These are phyloP conservation scores for Panurus biarmicus DNA, from an alignment of 2,113 vertebrate species.

Conservation along the genomic window DNA sequence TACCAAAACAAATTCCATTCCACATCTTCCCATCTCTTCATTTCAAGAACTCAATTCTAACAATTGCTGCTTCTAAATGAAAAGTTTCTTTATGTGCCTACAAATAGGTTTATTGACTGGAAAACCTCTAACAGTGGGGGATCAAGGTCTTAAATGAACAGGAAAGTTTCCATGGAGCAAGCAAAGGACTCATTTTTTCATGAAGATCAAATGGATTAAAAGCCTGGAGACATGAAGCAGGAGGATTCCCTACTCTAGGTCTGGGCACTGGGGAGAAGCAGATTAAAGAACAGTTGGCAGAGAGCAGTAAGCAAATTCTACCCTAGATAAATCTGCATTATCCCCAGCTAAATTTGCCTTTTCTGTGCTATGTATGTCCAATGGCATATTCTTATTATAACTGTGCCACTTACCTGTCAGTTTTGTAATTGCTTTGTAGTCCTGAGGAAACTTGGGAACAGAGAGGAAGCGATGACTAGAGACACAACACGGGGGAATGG, in stretches of 20 bases:
- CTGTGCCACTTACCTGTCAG: background rate
- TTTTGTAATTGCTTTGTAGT: background rate
- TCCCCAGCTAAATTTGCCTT: background rate
- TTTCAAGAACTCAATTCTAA: background rate
- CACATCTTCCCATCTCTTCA: background rate
- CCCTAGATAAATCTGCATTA: background rate
- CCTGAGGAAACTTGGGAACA: background rate
- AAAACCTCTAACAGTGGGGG: background rate
- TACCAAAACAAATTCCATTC: background rate
- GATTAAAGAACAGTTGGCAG: background rate
- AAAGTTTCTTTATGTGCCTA: background rate
- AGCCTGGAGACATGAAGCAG: background rate
- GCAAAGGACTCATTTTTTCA: background rate
- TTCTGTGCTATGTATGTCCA: background rate
- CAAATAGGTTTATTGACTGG: background rate
- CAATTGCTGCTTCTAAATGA: background rate
- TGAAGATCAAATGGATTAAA: background rate
- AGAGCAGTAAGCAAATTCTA: background rate
- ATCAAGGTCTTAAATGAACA: background rate
- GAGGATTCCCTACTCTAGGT: background rate
- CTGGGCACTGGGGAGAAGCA: background rate
- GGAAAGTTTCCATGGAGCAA: background rate
- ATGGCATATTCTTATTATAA: background rate
- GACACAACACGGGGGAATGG: accelerated
- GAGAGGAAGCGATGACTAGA: background rate